Percentiles rank a stretch among this genome's conserved stretches.
Evolutionary conservation across 1,140 invertebrate genomes (phyloP).

Genomic region (Drosophila tsacasi): DNA sequence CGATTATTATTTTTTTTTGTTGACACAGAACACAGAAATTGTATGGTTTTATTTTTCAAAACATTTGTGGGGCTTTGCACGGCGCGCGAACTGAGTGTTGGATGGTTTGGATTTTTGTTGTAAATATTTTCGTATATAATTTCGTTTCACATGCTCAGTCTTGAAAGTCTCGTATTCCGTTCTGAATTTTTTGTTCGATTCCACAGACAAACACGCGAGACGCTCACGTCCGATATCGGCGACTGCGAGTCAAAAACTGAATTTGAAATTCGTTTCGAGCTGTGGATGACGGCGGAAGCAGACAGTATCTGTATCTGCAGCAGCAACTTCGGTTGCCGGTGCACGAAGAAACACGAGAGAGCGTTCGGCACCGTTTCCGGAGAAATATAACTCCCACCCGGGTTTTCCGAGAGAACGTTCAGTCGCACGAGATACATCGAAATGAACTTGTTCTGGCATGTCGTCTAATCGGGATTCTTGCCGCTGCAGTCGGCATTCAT

Average conservation of each 20-base stretch:
- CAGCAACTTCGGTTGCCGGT: constrained; percentile 18
- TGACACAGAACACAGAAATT: constrained; percentile 35
- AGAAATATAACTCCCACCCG: constrained; percentile 18
- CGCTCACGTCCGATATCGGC: constrained; percentile 66
- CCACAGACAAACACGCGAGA: constrained; percentile 51
- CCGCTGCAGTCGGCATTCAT: constrained; percentile 23
- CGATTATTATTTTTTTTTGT: constrained; percentile 19
- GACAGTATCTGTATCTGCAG: constrained; percentile 34
- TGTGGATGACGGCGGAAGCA: constrained; percentile 9
- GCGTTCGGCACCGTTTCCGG: constrained; percentile 11
- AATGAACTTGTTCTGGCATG: constrained; percentile 21
- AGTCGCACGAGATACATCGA: neutral
- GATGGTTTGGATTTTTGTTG: constrained; percentile 10
- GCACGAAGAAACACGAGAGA: constrained; percentile 12
- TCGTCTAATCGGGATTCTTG: constrained; percentile 29
- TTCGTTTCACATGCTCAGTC: constrained; percentile 42
- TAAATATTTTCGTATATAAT: constrained; percentile 29
- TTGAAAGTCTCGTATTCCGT: constrained; percentile 70
- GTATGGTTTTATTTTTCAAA: constrained; percentile 24
- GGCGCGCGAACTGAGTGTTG: constrained; percentile 25
- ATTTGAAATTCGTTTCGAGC: constrained; percentile 51
- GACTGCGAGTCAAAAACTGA: constrained; percentile 75
- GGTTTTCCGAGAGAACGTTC: constrained; percentile 12
- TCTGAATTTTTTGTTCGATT: constrained; percentile 37
- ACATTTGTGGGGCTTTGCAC: constrained; percentile 31